Percentiles rank a stretch among this genome's conserved stretches.
Conservation (phyloP, 2,113 vertebrate species). For the Haemorhous mexicanus region DNA sequence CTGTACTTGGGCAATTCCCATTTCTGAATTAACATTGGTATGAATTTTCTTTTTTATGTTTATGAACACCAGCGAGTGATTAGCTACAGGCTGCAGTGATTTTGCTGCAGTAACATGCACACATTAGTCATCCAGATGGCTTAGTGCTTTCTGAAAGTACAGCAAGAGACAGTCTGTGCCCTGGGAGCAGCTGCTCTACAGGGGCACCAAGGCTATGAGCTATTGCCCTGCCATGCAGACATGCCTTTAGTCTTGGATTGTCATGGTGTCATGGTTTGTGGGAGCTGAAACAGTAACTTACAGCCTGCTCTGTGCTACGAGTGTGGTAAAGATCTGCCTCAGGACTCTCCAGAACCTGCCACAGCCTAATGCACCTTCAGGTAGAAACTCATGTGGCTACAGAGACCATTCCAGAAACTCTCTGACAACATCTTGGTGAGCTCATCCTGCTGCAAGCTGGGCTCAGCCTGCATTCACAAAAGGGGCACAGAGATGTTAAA, state of each 20-base stretch:
- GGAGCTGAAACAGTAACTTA: background rate
- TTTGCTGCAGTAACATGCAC: background rate
- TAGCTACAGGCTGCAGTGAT: background rate
- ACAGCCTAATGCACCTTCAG: background rate
- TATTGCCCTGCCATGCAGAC: background rate
- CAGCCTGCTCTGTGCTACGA: background rate
- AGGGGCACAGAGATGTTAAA: background rate
- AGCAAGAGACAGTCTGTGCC: background rate
- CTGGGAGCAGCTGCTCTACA: background rate
- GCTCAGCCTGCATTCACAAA: background rate
- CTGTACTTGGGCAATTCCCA: background rate
- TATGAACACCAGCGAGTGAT: background rate
- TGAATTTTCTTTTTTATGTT: background rate
- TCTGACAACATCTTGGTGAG: fast-evolving
- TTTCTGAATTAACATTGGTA: background rate
- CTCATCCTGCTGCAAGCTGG: background rate
- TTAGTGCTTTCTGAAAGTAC: background rate
- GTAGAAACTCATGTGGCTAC: background rate
- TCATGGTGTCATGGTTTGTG: background rate
- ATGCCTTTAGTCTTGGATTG: background rate
- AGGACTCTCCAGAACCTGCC: background rate
- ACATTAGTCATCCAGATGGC: background rate
- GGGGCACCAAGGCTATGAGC: background rate
- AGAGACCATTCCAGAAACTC: background rate
- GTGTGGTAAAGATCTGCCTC: background rate